Conservation (phyloP, 1,140 invertebrate species). For the Dolichoris vasculosae region DNA sequence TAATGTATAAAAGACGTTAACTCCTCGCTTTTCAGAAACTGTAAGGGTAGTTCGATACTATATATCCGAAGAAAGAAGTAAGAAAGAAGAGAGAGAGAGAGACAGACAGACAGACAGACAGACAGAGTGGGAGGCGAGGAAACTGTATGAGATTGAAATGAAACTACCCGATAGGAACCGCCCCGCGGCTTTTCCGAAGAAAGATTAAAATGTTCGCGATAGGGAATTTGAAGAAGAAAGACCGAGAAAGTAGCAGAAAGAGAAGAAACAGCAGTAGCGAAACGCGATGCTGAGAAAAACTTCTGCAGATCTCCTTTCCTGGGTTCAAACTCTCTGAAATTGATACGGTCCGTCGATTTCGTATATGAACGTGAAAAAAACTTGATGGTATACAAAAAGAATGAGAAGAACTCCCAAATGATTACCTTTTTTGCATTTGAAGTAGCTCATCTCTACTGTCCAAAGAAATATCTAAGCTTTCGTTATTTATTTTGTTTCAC, state of each 20-base stretch:
- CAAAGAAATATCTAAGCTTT: constrained; percentile 24
- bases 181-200: constrained; percentile 68
- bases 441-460: constrained; percentile 15
- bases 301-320: constrained; percentile 29
- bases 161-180: constrained; percentile 67
- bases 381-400: constrained; percentile 44
- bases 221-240: constrained; percentile 55
- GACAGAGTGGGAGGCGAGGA: too few relatives aligned
- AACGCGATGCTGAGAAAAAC: constrained; percentile 28
- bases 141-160: constrained; percentile 67
- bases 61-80: neutral
- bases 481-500: neutral
- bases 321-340: constrained; percentile 33
- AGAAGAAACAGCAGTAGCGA: constrained; percentile 27
- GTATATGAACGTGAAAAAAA: constrained; percentile 49
- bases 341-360: constrained; percentile 55
- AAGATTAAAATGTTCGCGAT: constrained; percentile 69
- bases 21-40: constrained; percentile 63
- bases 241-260: constrained; percentile 17
- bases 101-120: neutral
- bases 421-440: constrained; percentile 52
- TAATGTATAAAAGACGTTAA: constrained; percentile 67
- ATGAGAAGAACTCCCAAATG: constrained; percentile 30
- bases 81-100: neutral
- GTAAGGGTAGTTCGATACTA: constrained; percentile 53